Evolutionary conservation across 2,888 invertebrate species (phyloP), one percentile per base, ranked within the genome.

Genomic region (Leucania comma): DNA sequence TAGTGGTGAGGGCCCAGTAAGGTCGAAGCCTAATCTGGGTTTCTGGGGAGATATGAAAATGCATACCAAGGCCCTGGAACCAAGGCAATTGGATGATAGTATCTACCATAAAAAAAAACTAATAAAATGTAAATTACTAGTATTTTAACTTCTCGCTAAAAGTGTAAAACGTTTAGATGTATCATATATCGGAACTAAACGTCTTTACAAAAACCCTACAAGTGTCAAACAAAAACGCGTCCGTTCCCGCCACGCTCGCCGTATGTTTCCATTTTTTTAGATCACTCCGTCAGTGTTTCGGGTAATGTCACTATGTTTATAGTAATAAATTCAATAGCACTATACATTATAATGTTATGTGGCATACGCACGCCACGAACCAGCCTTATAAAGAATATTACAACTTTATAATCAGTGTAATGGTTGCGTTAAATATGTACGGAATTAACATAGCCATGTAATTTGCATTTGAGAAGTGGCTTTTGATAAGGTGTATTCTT

Each of bases 321-420:
- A 76, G 63, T 74, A 72, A 83, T 82, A 84, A 77, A 84, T 84
- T 84, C 80, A 82, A 77, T 82, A 77, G 51, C 12, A 67, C 80
- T 73, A 80, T 77, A 83, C 64, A 70, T 82, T 73, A 74, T 61
- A 80, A 68, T 80, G 82, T 83, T 71, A 83, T 84, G 69, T 76
- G 72, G n/a, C 63, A 20, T 17, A 56, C 56, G 63, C 83, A 83
- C 83, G 83, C 83, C 42, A 83, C 54, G 46, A 60, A 32, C 70
- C 75, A 75, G 75, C 74, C 75, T 82, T 65, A 71, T 82, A 78
- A 71, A 78, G 73, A 82, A 80, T 72, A 80, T 72, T 68, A 83
- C 80, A 82, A 75, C 85, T 84, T 77, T 80, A 83, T 83, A 84
- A 84, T 83, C 84, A 76, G 82, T 61, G 59, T 83, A 82, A 83